Conservation (phyloP, 2,888 invertebrate species). For the Volucella zonaria region DNA sequence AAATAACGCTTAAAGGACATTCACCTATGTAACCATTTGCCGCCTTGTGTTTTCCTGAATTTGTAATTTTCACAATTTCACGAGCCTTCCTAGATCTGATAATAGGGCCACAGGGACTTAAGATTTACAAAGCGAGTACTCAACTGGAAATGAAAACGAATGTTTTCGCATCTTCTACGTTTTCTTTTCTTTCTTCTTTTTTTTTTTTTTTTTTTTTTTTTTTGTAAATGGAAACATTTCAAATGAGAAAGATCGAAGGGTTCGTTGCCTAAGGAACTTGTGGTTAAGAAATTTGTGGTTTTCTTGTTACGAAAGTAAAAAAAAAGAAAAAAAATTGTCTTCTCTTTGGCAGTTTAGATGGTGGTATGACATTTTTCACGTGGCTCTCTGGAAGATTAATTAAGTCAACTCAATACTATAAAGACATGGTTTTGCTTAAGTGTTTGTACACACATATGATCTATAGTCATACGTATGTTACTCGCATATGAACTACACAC, state of each 20-base stretch:
- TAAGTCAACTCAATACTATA: background rate
- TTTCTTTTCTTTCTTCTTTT: background rate
- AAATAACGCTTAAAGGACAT: slow-evolving; percentile 35
- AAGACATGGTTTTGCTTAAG: background rate
- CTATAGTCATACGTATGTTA: background rate
- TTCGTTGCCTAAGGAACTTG: slow-evolving; percentile 29
- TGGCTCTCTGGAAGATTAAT: background rate
- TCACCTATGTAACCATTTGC: slow-evolving; percentile 48
- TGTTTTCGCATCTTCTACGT: background rate
- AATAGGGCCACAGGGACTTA: slow-evolving; percentile 45
- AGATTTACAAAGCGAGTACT: slow-evolving; percentile 31
- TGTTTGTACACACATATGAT: background rate
- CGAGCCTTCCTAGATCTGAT: slow-evolving; percentile 19
- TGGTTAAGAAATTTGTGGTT: slow-evolving; percentile 19
- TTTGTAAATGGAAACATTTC: slow-evolving; percentile 26
- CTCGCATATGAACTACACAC: background rate
- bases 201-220: slow-evolving; percentile 1
- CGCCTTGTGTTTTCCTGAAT: slow-evolving; percentile 38
- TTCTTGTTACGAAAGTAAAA: background rate
- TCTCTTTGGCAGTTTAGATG: background rate
- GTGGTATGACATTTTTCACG: too few relatives aligned
- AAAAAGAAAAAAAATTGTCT: background rate
- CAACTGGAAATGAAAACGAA: slow-evolving; percentile 35
- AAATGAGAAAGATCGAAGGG: slow-evolving; percentile 11
- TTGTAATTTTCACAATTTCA: slow-evolving; percentile 42